Evolutionary conservation across 2,888 invertebrate species (phyloP).

Genomic region (Dorcus parallelipipedus): DNA sequence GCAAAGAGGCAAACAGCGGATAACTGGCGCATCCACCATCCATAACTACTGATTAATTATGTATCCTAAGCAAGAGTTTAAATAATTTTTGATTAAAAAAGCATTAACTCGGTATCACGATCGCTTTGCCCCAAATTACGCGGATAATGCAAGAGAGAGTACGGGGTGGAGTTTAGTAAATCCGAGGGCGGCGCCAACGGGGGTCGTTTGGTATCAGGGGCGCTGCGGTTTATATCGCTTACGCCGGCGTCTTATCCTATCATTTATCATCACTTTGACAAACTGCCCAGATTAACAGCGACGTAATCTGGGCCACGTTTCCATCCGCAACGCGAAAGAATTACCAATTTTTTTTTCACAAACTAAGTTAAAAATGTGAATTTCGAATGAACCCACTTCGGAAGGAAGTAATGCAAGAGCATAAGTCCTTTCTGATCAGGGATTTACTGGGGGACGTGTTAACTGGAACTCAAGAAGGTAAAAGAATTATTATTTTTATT

Average conservation of each 20-base stretch:
- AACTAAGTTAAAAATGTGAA: neutral
- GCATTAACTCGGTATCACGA: too few relatives aligned
- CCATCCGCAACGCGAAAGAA: neutral
- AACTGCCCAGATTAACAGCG: conserved; percentile 4
- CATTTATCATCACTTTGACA: conserved; percentile 24
- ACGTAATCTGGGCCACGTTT: too few relatives aligned
- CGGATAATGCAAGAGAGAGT: conserved; percentile 10
- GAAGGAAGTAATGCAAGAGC: conserved; percentile 52
- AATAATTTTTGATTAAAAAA: too few relatives aligned
- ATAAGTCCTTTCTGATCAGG: conserved; percentile 80
- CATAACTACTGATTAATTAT: too few relatives aligned
- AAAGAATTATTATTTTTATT: conserved; percentile 15
- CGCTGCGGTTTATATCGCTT: conserved; percentile 26
- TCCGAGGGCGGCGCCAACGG: conserved; percentile 23
- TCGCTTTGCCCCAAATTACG: conserved; percentile 10
- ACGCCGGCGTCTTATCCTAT: conserved; percentile 22
- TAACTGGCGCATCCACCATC: too few relatives aligned
- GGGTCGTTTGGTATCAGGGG: conserved; percentile 23
- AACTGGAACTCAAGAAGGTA: conserved; percentile 52
- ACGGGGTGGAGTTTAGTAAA: conserved; percentile 23
- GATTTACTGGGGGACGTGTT: conserved; percentile 79
- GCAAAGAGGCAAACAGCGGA: too few relatives aligned
- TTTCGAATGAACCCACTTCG: conserved; percentile 27
- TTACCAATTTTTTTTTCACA: neutral
- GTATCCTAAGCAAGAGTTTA: too few relatives aligned